Base-by-base conservation (phyloP, 2,113 vertebrate species). In the Suncus etruscus region DNA sequence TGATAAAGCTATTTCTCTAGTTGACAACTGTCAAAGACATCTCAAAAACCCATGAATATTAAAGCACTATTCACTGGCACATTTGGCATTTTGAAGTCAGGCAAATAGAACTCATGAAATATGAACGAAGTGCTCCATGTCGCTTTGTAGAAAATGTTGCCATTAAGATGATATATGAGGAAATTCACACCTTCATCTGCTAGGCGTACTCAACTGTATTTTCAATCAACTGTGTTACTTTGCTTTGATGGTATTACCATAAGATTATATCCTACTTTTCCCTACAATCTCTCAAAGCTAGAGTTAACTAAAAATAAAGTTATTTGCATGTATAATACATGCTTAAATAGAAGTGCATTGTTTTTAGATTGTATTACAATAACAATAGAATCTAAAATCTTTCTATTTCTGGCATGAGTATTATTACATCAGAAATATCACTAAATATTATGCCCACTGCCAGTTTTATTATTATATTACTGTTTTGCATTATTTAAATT, bases 81-180 rank as follows among this genome's bases (percentile, higher is more conserved):
- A 96, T 97, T 98, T 97, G 97, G 97, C 96, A 97, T 98, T 98
- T 97, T 97, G 97, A 98, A 97, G 95, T 92, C 92, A 94, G 97
- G 95, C 96, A 98, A 98, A 98, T 96, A 97, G 97, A 98, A 98
- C 96, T 97, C 95, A 97, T 98, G 97, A 98, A 98, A 98, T 98
- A 98, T 98, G 97, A 97, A 98, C 97, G 94, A 96, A 97, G 90
- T 90, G 94, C 87, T 96, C 95, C 94, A 95, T 88, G 97, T 97
- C 89, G 86, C 91, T 96, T 93, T 93, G 85, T 89, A 96, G 97
- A 96, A 98, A 98, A 98, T 95, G 96, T 94, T 97, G 95, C 96
- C 96, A 97, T 98, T 98, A 98, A 97, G 95, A 95, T 97, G 97
- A 98, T 97, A 11, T 95, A 98, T 96, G 92, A 87, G 72, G 94